Conservation (phyloP, 1,140 invertebrate species). For the Lordiphosa mommai region DNA sequence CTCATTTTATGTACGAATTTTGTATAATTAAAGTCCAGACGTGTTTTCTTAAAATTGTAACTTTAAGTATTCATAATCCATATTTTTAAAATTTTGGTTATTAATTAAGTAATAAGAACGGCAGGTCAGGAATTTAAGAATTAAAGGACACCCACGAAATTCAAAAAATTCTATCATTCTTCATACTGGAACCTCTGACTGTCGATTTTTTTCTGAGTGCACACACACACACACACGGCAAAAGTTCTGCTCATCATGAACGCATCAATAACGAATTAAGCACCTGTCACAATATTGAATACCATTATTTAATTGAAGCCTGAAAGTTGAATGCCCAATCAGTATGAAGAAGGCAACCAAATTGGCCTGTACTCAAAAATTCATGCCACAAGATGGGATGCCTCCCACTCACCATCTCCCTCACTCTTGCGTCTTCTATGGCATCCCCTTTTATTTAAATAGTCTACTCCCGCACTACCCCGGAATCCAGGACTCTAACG, state of each 20-base stretch:
- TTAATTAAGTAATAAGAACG: no score
- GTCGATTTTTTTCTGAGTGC: no score
- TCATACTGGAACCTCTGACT: no score
- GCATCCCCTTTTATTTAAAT: not conserved
- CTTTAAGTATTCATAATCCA: no score
- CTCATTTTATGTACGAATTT: no score
- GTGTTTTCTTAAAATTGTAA: no score
- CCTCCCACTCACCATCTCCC: not conserved
- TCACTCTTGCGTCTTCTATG: slow-evolving; percentile 19
- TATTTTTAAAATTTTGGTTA: no score
- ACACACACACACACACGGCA: not conserved
- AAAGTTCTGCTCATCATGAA: slow-evolving; percentile 12
- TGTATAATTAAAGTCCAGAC: no score
- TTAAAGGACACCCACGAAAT: no score
- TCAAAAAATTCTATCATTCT: no score
- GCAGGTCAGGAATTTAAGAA: no score
- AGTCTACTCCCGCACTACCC: not conserved
- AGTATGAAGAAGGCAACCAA: slow-evolving; percentile 1
- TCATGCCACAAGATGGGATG: not conserved
- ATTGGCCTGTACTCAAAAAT: slow-evolving; percentile 13
- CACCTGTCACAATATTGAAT: slow-evolving; percentile 33
- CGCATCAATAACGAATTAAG: slow-evolving; percentile 61
- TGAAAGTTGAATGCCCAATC: slow-evolving; percentile 40
- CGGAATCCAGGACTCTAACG: slow-evolving; percentile 33
- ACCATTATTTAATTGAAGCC: slow-evolving; percentile 52